Evolutionary conservation across 2,888 invertebrate genomes (phyloP).

Genomic region (Ypsolopha scabrella): DNA sequence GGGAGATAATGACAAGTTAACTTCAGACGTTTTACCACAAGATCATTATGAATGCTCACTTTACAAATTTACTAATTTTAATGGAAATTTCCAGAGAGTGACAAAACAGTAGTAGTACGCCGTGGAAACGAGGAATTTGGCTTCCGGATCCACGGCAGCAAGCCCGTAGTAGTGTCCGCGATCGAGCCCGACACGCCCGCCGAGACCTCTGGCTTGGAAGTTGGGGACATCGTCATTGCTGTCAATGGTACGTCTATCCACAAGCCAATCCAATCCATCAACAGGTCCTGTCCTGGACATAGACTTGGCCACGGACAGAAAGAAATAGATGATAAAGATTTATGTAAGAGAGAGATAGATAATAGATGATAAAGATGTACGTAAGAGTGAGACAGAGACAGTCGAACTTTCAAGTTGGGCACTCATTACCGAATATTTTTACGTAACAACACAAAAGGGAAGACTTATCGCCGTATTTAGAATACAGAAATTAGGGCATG

Average conservation of each 20-base stretch:
- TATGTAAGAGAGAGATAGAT: too few relatives aligned
- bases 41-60: neutral
- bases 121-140: conserved; percentile 92
- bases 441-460: neutral
- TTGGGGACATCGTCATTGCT: conserved; percentile 93
- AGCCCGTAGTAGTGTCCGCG: conserved; percentile 96
- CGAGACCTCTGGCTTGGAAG: conserved; percentile 90
- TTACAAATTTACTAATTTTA: neutral
- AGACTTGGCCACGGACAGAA: too few relatives aligned
- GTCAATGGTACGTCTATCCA: conserved; percentile 79
- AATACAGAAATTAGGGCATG: too few relatives aligned
- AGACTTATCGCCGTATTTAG: too few relatives aligned
- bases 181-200: conserved; percentile 96
- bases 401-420: neutral
- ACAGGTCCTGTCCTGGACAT: too few relatives aligned
- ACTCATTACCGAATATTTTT: neutral
- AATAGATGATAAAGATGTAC: too few relatives aligned
- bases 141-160: conserved; percentile 94
- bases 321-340: too few relatives aligned
- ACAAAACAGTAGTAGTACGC: conserved; percentile 87
- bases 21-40: too few relatives aligned
- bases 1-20: too few relatives aligned
- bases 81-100: conserved; percentile 74
- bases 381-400: too few relatives aligned
- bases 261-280: too few relatives aligned